These are phyloP conservation scores for Clitarchus hookeri DNA, from an alignment of 2,888 invertebrate species.

Conservation along the genomic window DNA sequence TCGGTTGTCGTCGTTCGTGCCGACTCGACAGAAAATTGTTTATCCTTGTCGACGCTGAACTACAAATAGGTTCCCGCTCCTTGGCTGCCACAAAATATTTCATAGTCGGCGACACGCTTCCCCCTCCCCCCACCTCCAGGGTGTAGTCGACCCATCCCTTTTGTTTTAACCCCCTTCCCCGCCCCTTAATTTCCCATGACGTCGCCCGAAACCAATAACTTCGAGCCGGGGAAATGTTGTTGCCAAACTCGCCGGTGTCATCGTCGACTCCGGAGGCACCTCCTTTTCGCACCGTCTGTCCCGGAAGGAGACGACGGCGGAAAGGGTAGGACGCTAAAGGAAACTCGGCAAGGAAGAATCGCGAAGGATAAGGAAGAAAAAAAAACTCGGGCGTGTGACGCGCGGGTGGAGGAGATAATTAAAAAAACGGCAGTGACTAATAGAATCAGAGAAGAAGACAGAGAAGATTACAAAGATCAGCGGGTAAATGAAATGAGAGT, in stretches of 20 bases:
- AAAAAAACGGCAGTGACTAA: slow-evolving; percentile 28
- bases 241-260: neutral
- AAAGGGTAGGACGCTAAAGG: neutral
- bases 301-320: neutral
- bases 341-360: neutral
- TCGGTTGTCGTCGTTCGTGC: neutral
- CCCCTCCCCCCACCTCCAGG: neutral
- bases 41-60: neutral
- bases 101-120: neutral
- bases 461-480: slow-evolving; percentile 27
- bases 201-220: neutral
- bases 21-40: neutral
- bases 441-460: slow-evolving; percentile 29
- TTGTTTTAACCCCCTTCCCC: neutral
- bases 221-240: neutral
- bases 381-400: neutral
- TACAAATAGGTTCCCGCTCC: neutral
- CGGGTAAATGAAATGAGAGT: slow-evolving; percentile 25
- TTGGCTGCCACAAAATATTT: neutral
- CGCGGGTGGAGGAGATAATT: slow-evolving; percentile 17
- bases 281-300: neutral
- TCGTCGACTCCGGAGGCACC: neutral
- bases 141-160: too few species aligned
- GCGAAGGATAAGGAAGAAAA: neutral
- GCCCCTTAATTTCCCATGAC: neutral